Percentiles rank a stretch among this genome's conserved stretches.
Conservation (phyloP, 2,113 vertebrate genomes). For the Trematomus loennbergii region DNA sequence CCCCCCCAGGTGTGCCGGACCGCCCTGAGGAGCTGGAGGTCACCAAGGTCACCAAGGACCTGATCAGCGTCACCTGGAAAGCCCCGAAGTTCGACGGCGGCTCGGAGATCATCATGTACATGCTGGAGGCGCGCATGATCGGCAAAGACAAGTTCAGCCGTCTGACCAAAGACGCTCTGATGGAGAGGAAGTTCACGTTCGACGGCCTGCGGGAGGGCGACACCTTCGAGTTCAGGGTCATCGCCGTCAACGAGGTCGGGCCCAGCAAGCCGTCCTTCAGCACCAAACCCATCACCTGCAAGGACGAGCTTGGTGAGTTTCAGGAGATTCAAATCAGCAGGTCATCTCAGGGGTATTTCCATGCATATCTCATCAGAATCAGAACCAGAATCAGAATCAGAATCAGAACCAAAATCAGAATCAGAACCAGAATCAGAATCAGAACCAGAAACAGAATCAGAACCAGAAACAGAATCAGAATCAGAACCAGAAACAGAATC, state of each 20-base stretch:
- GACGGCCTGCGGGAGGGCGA: slow-evolving; percentile 95
- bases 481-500: no score
- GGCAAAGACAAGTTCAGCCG: slow-evolving; percentile 95
- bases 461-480: no score
- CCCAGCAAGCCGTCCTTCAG: slow-evolving; percentile 96
- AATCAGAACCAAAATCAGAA: no score
- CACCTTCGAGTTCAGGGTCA: slow-evolving; percentile 94
- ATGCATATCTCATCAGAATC: no score
- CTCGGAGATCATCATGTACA: slow-evolving; percentile 93
- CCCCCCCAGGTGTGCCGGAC: slow-evolving; percentile 89
- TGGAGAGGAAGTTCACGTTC: slow-evolving; percentile 90
- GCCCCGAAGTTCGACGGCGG: slow-evolving; percentile 95
- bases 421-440: no score
- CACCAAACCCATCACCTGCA: slow-evolving; percentile 97
- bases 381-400: no score
- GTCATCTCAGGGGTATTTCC: no score
- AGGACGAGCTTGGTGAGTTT: slow-evolving; percentile 92
- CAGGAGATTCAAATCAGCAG: no score
- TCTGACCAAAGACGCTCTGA: slow-evolving; percentile 92
- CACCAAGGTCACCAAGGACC: slow-evolving; percentile 91
- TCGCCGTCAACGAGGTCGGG: slow-evolving; percentile 95
- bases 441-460: no score
- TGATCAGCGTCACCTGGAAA: slow-evolving; percentile 93
- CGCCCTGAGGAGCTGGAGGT: slow-evolving; percentile 96
- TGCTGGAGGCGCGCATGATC: slow-evolving; percentile 94